Percentiles rank a stretch among this genome's conserved stretches.
phyloP scores from a whole-genome alignment of 2,888 invertebrate genomes.

The Apomyelois bistriatella region DNA sequence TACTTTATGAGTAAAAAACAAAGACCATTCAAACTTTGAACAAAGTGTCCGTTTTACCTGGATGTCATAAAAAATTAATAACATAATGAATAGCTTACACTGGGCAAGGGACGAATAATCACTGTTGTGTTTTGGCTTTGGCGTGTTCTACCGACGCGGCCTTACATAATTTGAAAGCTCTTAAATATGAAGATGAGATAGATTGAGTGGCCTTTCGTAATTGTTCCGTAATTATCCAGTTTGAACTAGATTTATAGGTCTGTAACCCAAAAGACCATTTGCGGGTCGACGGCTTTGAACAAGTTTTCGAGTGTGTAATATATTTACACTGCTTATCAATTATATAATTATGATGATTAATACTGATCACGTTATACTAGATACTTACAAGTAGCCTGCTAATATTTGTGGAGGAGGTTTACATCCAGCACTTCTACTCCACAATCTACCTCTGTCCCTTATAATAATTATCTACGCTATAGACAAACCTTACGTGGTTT shows the following conservation, averaged over 20 bases:
- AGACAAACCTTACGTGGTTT: no score
- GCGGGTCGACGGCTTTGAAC: slow-evolving; percentile 23
- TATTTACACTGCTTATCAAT: slow-evolving; percentile 28
- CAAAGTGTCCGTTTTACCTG: slow-evolving; percentile 42
- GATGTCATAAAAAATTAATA: slow-evolving; percentile 45
- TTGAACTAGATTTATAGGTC: slow-evolving; percentile 45
- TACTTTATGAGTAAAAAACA: slow-evolving; percentile 10
- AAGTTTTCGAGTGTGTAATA: slow-evolving; percentile 21
- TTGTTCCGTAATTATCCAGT: slow-evolving; percentile 49
- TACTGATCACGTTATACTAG: no score
- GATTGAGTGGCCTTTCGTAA: slow-evolving; percentile 52
- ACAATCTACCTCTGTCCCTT: no score
- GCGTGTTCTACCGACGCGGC: slow-evolving; percentile 33
- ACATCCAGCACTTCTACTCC: no score
- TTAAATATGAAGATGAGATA: slow-evolving; percentile 34
- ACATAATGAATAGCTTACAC: slow-evolving; percentile 43
- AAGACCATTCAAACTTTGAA: slow-evolving; percentile 22
- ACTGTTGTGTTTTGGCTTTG: slow-evolving; percentile 22
- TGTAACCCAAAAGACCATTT: slow-evolving; percentile 47
- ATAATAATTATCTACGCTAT: no score
- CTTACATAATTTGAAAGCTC: slow-evolving; percentile 50
- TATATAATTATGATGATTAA: slow-evolving; percentile 35
- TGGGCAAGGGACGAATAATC: slow-evolving; percentile 33
- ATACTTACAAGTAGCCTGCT: no score
- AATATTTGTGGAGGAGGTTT: no score